These are phyloP conservation scores for Scaptodrosophila latifasciaeformis DNA, from an alignment of 2,888 invertebrate species.

Conservation along the genomic window DNA sequence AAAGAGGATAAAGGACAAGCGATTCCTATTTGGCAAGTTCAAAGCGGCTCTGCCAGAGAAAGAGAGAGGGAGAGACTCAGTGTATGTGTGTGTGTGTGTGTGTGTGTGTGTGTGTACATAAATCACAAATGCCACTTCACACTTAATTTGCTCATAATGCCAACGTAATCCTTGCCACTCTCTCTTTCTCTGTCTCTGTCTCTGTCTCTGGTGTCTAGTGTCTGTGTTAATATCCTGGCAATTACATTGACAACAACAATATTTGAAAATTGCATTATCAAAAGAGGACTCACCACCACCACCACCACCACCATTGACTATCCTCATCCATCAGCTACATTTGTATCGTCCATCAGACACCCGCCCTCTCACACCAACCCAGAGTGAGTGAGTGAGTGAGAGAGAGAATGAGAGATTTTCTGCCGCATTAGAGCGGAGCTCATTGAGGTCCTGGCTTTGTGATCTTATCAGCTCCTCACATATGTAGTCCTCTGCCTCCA, in stretches of 20 bases:
- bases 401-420: slow-evolving; percentile 47
- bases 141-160: slow-evolving; percentile 72
- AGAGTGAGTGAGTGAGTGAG: too few species aligned
- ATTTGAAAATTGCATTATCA: slow-evolving; percentile 56
- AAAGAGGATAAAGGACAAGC: too few species aligned
- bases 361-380: too few species aligned
- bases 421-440: slow-evolving; percentile 43
- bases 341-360: slow-evolving; percentile 6
- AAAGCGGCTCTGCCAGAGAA: background rate
- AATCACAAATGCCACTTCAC: slow-evolving; percentile 70
- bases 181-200: background rate
- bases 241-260: slow-evolving; percentile 62
- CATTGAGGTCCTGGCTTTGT: slow-evolving; percentile 7
- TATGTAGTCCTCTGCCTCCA: slow-evolving; percentile 33
- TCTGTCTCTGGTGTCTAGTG: too few species aligned
- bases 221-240: slow-evolving; percentile 59
- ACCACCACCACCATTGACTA: slow-evolving; percentile 16
- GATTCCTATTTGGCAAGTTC: too few species aligned
- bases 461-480: slow-evolving; percentile 57
- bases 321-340: slow-evolving; percentile 14
- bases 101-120: slow-evolving; percentile 29
- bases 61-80: too few species aligned
- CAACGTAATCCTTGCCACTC: slow-evolving; percentile 56
- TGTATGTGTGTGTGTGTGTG: background rate
- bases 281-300: slow-evolving; percentile 12